Conservation (phyloP, 2,888 invertebrate genomes). For the Erpobdella octoculata region DNA sequence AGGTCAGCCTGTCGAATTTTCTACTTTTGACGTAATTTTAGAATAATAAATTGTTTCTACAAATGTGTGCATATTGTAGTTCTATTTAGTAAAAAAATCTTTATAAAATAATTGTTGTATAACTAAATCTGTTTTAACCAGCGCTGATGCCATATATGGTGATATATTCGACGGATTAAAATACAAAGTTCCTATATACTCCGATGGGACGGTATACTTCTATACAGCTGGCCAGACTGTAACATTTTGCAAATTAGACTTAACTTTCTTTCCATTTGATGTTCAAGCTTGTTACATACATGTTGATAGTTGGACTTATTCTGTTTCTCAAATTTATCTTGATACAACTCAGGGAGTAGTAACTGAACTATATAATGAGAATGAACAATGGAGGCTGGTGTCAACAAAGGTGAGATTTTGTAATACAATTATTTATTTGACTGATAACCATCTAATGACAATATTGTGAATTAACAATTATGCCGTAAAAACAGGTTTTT, state of each 20-base stretch:
- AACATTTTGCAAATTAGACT: not conserved
- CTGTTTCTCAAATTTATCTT: not conserved
- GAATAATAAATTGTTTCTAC: no score
- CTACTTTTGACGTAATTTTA: no score
- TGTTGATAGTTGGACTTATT: slow-evolving; percentile 13
- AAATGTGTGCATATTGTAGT: no score
- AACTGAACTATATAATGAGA: not conserved
- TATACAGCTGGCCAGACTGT: not conserved
- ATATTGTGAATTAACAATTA: no score
- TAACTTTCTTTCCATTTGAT: slow-evolving; percentile 9
- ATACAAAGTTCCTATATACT: not conserved
- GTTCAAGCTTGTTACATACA: slow-evolving; percentile 2
- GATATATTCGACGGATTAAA: not conserved
- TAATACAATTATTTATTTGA: no score
- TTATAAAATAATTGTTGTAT: no score
- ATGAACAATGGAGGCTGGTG: not conserved
- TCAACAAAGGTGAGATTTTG: no score
- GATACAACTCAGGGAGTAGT: not conserved
- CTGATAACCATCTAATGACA: no score
- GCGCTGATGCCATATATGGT: not conserved
- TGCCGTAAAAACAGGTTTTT: no score
- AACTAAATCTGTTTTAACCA: no score
- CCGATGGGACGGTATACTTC: not conserved
- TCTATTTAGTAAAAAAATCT: no score
- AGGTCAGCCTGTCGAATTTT: not conserved